Base-by-base conservation (phyloP, 2,888 invertebrate genomes). In the Horisme vitalbata region DNA sequence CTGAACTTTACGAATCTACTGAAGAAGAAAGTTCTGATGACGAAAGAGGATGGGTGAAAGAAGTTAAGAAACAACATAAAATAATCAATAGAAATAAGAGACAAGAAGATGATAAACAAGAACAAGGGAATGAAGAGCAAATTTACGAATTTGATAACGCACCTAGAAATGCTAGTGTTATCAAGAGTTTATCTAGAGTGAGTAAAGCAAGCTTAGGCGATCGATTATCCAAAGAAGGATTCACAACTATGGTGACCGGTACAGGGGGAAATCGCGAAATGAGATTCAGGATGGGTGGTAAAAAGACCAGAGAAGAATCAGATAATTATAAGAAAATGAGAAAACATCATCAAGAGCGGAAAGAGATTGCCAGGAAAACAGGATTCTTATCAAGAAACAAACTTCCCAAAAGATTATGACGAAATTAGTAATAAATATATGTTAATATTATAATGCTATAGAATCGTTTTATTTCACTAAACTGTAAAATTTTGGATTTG, bases 181-280 rank as follows among this genome's bases (percentile, higher is more conserved):
- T 92, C 24, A 91, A 87, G 52, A 89, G 81, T 56, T 59, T 90
- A 10, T 76, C 83, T 24, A 88, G 84, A 58, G 79, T 88, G 61
- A 91, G 67, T 67, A 95, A 95, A 71, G 82, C 91, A 23, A 92
- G 92, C 61, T 85, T 97, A 15, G 96, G 94, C 14, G 95, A 96
- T 53, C 90, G 97, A 61, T 78, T 97, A 13, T 76, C 88, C 36
- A 90, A 85, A 52, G 93, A 95, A 65, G 91, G 91, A 30, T 82
- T 84, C 21, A 75, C 82, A 1, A 86, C 68, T 37, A 80, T 65
- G 75, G 91, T 63, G 75, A 87, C 74, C 66, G 93, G 66, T 66
- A 91, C 55, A 84, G 94, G 61, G 83, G 94, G 96, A 28, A 96
- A 94, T 72, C 91, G 93, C 38, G 95, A 96, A 83, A 95, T 96